These are phyloP conservation scores for Drosophila fungiperda DNA, from an alignment of 2,888 invertebrate species.

Conservation along the genomic window DNA sequence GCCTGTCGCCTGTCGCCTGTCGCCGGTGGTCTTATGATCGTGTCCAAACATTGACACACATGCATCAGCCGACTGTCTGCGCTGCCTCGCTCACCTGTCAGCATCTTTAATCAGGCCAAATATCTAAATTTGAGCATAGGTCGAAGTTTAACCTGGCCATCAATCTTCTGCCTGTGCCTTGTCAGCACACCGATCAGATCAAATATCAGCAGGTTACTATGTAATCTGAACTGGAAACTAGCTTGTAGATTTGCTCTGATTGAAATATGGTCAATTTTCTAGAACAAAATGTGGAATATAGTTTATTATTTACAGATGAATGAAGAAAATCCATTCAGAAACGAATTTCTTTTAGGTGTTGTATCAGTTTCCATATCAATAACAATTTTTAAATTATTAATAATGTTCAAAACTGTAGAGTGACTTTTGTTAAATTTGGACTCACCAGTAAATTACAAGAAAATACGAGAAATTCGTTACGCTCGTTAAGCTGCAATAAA, in stretches of 20 bases:
- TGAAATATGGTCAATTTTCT: slow-evolving; percentile 18
- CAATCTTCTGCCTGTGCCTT: slow-evolving; percentile 50
- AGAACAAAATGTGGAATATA: background rate
- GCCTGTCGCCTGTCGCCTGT: slow-evolving; percentile 36
- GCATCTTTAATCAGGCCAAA: slow-evolving; percentile 65
- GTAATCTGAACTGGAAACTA: slow-evolving; percentile 33
- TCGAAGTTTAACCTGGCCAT: slow-evolving; percentile 41
- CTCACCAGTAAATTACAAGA: slow-evolving; percentile 29
- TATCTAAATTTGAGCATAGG: slow-evolving; percentile 35
- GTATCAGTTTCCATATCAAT: background rate
- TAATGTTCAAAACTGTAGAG: background rate
- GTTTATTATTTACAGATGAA: background rate
- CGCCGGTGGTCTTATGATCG: slow-evolving; percentile 64
- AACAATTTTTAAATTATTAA: background rate
- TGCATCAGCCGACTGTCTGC: slow-evolving; percentile 20
- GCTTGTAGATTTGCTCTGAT: slow-evolving; percentile 21
- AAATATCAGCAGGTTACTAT: slow-evolving; percentile 44
- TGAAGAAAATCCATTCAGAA: background rate
- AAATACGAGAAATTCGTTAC: slow-evolving; percentile 24
- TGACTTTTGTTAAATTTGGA: background rate
- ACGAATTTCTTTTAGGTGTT: background rate
- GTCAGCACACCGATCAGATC: slow-evolving; percentile 44
- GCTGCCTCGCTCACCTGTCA: slow-evolving; percentile 63
- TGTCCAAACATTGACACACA: slow-evolving; percentile 49
- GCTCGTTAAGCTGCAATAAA: slow-evolving; percentile 62